Evolutionary conservation across 2,888 invertebrate genomes (phyloP), one percentile per base, ranked within the genome.

Genomic region (Megamerina dolium): DNA sequence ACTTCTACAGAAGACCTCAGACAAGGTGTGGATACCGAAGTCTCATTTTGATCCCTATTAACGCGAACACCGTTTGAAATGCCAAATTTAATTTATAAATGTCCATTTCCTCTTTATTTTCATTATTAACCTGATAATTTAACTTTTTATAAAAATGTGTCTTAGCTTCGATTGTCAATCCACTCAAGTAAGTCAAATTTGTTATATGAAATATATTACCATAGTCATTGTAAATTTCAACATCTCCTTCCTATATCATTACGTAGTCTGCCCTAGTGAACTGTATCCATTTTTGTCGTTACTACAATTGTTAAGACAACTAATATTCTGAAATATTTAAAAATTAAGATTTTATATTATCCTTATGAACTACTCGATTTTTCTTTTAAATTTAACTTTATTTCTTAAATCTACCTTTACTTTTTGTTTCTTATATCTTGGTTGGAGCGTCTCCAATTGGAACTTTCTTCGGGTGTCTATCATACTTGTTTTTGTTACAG

Each of bases 31-130:
- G n/a, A n/a, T n/a, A n/a, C n/a, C n/a, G n/a, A n/a, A n/a, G n/a
- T n/a, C n/a, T n/a, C n/a, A n/a, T n/a, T n/a, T n/a, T n/a, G n/a
- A n/a, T n/a, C n/a, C n/a, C n/a, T n/a, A n/a, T n/a, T n/a, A n/a
- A n/a, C n/a, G n/a, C n/a, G n/a, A n/a, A n/a, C n/a, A n/a, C n/a
- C n/a, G n/a, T n/a, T n/a, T n/a, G n/a, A n/a, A n/a, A n/a, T n/a
- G n/a, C n/a, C n/a, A n/a, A n/a, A n/a, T n/a, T n/a, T n/a, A n/a
- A n/a, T n/a, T 48, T 20, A 12, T 41, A 37, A 9, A 29, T 37
- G 18, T 9, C 39, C 37, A 14, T 37, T n/a, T n/a, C n/a, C 32
- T 40, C 31, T 42, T 40, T 2, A 16, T 45, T 43, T 41, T 23
- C 4, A 12, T 39, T n/a, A n/a, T n/a, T n/a, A n/a, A n/a, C n/a